phyloP scores from a whole-genome alignment of 2,888 invertebrate species.

The Camponotus fellah region DNA sequence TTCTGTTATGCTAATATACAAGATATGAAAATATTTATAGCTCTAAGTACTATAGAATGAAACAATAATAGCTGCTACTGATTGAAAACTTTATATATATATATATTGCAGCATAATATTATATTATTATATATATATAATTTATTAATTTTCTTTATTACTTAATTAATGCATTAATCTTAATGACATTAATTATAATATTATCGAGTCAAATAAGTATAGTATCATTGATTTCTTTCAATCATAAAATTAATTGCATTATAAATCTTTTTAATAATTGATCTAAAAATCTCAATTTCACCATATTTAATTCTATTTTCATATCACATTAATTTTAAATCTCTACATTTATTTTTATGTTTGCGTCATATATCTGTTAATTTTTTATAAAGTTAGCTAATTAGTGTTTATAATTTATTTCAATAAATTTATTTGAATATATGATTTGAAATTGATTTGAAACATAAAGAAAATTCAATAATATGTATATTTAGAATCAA shows the following conservation, averaged over 20 bases:
- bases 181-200: not conserved
- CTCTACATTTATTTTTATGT: not conserved
- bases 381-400: slow-evolving; percentile 6
- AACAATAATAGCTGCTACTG: slow-evolving; percentile 7
- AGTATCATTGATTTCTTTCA: not conserved
- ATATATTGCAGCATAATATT: not conserved
- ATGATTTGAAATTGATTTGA: not conserved
- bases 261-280: not conserved
- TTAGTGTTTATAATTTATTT: not conserved
- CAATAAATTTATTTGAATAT: not conserved
- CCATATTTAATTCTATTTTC: not conserved
- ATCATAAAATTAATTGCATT: not conserved
- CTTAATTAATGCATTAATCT: not conserved
- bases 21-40: slow-evolving; percentile 20
- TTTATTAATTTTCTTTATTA: slow-evolving; percentile 15
- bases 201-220: not conserved
- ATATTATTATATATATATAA: slow-evolving; percentile 6
- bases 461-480: not conserved
- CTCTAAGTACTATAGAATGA: not conserved
- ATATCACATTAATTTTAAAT: not conserved
- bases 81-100: not conserved
- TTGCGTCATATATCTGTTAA: not conserved
- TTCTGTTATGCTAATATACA: slow-evolving; percentile 8
- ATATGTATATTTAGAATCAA: not conserved
- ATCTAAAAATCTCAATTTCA: not conserved